Evolutionary conservation across 2,888 invertebrate species (phyloP), one percentile per base, ranked within the genome.

Genomic region (Rhopalosiphum nymphaeae): DNA sequence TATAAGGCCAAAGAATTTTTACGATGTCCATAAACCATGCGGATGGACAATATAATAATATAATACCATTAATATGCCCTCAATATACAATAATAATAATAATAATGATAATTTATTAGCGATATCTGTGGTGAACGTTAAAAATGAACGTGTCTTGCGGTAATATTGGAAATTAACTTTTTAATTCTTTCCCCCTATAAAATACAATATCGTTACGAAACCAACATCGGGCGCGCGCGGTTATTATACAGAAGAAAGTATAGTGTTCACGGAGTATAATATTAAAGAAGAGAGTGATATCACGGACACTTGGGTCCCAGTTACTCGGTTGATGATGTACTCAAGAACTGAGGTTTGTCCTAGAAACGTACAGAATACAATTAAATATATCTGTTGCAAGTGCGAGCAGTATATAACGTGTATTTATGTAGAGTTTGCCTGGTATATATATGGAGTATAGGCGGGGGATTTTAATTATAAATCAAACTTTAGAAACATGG

Each of bases 11-110:
- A 94, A 90, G 93, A 94, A 94, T 94, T 94, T 94, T 94, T 94
- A 94, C 85, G 93, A 94, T 86, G 93, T 86, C 93, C 90, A 94
- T 94, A 94, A 94, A 94, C 93, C 93, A 90, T 94, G 61, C 57
- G 90, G 61, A 85, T 90, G 89, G 93, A 84, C 93, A 92, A 92
- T 92, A 92, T 92, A 92, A 92, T 92, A 87, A 91, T 86, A 78
- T 88, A 67, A 87, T 67, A 44, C 93, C 61, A 90, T 90, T 90
- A 90, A 94, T 93, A 94, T 90, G 90, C 90, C 90, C 84, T 90
- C 93, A 46, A 90, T 90, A 90, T 90, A 93, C n/a, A 78, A 84
- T 42, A 78, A 84, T 91, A 61, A 61, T 86, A 87, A 61, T 92
- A 92, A 86, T 87, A 61, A 86, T 26, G 44, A 46, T 87, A 86